A percentile compares a stretch with the other conserved stretches of the same genome.
These are phyloP conservation scores for Selenia dentaria DNA, from an alignment of 2,888 invertebrate species.

Conservation along the genomic window DNA sequence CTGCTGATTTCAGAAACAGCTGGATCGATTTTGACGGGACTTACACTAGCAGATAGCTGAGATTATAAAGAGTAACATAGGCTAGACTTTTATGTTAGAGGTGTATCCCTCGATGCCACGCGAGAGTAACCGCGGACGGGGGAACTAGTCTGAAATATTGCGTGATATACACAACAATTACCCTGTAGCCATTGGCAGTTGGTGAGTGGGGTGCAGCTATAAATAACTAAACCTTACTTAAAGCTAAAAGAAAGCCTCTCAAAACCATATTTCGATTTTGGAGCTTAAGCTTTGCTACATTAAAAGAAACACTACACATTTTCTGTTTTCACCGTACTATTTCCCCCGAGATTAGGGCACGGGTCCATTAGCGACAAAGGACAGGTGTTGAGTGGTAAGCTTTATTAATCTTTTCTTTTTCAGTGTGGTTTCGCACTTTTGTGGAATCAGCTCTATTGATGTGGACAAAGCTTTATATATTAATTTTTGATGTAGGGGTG, in stretches of 20 bases:
- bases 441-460: conserved; percentile 63
- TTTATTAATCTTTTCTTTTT: conserved; percentile 81
- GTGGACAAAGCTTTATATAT: conserved; percentile 55
- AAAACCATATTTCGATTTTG: conserved; percentile 4
- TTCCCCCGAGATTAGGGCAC: conserved; percentile 54
- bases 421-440: conserved; percentile 72
- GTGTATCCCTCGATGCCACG: no score
- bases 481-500: conserved; percentile 33
- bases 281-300: conserved; percentile 26
- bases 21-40: no score
- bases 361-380: conserved; percentile 81
- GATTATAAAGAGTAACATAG: no score
- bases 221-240: no score
- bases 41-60: no score
- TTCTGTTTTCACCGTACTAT: conserved; percentile 46
- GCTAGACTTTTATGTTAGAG: no score
- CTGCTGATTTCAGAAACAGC: no score
- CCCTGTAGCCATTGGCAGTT: no score
- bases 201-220: no score
- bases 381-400: conserved; percentile 81
- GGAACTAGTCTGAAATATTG: no score
- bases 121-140: no score
- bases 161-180: no score
- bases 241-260: conserved; percentile 2
- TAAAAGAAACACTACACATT: conserved; percentile 39